Evolutionary conservation across 2,113 vertebrate species (phyloP).

Genomic region (Turdus rufiventris): DNA sequence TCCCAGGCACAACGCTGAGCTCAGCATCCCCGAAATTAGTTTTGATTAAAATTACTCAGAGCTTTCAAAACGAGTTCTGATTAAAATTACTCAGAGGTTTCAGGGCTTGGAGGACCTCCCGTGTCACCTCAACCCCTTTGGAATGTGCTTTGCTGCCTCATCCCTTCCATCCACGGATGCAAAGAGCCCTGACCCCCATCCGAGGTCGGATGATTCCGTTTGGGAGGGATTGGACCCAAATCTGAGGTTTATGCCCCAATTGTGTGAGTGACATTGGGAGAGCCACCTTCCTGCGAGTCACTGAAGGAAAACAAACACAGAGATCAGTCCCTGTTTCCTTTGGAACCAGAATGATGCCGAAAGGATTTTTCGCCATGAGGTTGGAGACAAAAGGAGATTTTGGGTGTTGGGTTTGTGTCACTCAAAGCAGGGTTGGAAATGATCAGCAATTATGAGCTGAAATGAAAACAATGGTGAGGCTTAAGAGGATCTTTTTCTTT

Average conservation of each 20-base stretch:
- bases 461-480: neutral
- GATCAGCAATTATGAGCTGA: neutral
- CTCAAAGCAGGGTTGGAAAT: neutral
- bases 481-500: neutral
- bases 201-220: neutral
- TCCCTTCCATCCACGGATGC: accelerated
- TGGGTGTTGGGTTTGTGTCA: neutral
- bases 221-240: neutral
- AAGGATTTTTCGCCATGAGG: neutral
- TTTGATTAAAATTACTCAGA: neutral
- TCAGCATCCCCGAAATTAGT: neutral
- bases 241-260: neutral
- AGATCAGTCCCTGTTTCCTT: neutral
- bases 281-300: neutral
- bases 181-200: neutral
- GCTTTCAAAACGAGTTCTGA: neutral
- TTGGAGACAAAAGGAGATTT: neutral
- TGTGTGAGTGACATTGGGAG: neutral
- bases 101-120: neutral
- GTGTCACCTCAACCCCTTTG: neutral
- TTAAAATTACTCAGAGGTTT: neutral
- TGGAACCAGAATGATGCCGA: neutral
- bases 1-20: neutral
- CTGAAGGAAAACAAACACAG: neutral
- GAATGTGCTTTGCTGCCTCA: neutral